Base-by-base conservation (phyloP, 2,113 vertebrate genomes). In the Cyphomyrus plagiostoma region DNA sequence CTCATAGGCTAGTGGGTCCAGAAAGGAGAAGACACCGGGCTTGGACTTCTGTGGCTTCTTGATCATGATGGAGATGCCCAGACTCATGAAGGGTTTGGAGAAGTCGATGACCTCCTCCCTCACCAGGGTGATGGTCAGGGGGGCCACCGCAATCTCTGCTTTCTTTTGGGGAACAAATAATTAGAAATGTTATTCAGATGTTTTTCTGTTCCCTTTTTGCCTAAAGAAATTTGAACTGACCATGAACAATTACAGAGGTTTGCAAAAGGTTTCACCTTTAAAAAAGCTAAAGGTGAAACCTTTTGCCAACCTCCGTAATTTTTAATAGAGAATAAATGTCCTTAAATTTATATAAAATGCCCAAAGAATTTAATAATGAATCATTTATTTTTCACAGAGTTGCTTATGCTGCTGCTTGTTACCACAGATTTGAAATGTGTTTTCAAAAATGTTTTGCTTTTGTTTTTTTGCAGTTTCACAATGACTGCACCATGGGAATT, bases 11-110 rank as follows among this genome's bases (percentile, higher is more conserved):
- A 99, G 95, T 89, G 98, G 98, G 92, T 99, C 98, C 96, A 99
- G 96, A 96, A 99, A 99, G 95, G 98, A 99, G 96, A 99, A 99
- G 83, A 99, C 98, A 89, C 98, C 98, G 0, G 98, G 98, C 95
- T 99, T 99, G 91, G 98, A 99, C 94, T 99, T 99, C 93, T 99
- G 98, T 91, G 98, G 98, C 91, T 99, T 99, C 95, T 99, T 99
- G 95, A 99, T 99, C 98, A 99, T 99, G 95, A 99, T 99, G 94
- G 98, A 99, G 94, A 99, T 99, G 93, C 98, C 98, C 96, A 99
- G 95, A 92, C 98, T 99, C 98, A 99, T 99, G 95, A 99, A 99
- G 93, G 98, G 98, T 95, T 99, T 99, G 88, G 98, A 99, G 93
- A 99, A 99, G 94, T 99, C 98, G 89, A 99, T 99, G 94, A 99